phyloP scores from a whole-genome alignment of 2,797 vertebrate species.

The Sebastes aleutianus region DNA sequence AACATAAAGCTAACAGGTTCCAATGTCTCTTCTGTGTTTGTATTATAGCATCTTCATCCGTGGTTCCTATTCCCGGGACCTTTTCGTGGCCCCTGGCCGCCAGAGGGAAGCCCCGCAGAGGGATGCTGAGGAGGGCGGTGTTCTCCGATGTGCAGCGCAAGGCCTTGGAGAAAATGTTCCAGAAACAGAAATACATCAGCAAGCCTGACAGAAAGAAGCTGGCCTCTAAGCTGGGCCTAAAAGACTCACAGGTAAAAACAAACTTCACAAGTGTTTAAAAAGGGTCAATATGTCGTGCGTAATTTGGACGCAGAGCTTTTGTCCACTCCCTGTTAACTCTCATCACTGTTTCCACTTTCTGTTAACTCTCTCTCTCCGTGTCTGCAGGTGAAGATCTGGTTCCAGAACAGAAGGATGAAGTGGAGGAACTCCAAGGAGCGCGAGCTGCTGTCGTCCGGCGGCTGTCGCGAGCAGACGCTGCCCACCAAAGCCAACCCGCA shows the following conservation, averaged over 20 bases:
- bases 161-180: conserved; percentile 98
- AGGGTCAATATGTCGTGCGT: not conserved
- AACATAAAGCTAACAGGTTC: not conserved
- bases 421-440: conserved; percentile 98
- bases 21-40: not conserved
- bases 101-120: conserved; percentile 92
- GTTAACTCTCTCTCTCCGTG: fast-evolving
- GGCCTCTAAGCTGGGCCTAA: conserved; percentile 92
- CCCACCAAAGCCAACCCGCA: conserved; percentile 96
- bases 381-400: conserved; percentile 97
- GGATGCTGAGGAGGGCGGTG: conserved; percentile 95
- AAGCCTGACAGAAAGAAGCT: conserved; percentile 97
- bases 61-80: conserved; percentile 94
- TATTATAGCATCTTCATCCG: conserved; percentile 84
- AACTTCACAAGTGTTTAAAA: not conserved
- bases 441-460: conserved; percentile 94
- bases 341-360: not conserved
- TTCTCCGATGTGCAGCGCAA: conserved; percentile 98
- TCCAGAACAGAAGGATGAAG: conserved; percentile 97
- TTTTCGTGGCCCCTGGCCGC: conserved; percentile 95
- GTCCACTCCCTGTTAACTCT: not conserved
- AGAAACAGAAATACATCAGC: conserved; percentile 99
- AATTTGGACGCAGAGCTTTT: not conserved
- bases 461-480: conserved; percentile 94
- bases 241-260: conserved; percentile 92